Conservation (phyloP, 2,888 invertebrate species). For the Drosophila ustulata region DNA sequence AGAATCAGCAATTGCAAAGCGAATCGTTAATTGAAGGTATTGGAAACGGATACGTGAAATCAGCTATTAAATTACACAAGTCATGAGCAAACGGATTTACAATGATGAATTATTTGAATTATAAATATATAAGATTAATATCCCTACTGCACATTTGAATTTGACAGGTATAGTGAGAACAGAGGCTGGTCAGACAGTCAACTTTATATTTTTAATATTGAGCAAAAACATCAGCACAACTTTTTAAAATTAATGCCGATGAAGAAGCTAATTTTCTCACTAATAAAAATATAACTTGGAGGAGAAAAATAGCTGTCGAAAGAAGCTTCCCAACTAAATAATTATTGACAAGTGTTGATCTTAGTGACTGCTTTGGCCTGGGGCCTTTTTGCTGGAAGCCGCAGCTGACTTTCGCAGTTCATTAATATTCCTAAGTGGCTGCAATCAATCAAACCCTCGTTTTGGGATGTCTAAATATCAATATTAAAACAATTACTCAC, state of each 20-base stretch:
- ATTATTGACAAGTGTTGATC: background rate
- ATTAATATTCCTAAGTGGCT: background rate
- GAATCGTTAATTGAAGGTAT: background rate
- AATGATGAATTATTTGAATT: background rate
- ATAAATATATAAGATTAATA: background rate
- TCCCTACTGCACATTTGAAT: background rate
- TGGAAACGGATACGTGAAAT: background rate
- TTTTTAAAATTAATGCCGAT: too few species aligned
- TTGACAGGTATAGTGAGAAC: too few species aligned
- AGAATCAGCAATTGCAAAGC: background rate
- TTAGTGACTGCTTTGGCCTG: background rate
- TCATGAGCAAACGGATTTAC: background rate
- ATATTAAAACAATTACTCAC: slow-evolving; percentile 51
- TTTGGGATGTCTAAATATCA: background rate
- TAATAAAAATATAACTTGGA: too few species aligned
- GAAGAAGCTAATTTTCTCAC: too few species aligned
- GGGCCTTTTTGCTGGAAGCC: background rate
- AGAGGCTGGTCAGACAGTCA: too few species aligned
- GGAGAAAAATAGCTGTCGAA: too few species aligned
- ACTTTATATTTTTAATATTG: too few species aligned
- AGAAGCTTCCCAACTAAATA: too few species aligned
- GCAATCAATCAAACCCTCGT: background rate
- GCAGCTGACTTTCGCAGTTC: background rate
- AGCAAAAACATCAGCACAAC: too few species aligned
- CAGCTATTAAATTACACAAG: background rate